These are phyloP conservation scores for Mus caroli DNA, from an alignment of 2,797 vertebrate genomes.

Conservation along the genomic window DNA sequence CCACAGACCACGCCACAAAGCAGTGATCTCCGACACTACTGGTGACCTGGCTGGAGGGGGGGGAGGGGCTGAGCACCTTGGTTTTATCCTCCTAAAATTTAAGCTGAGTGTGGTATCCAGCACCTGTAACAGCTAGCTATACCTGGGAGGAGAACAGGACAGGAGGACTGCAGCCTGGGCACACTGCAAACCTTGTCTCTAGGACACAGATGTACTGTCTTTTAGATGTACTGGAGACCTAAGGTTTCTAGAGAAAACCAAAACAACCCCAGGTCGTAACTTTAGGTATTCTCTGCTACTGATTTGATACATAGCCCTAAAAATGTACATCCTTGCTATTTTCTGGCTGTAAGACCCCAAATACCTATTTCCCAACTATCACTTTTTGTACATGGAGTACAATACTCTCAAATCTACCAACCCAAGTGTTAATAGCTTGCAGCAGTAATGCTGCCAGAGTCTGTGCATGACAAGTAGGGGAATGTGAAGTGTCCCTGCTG, in stretches of 20 bases:
- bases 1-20: neutral
- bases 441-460: neutral
- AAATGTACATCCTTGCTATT: neutral
- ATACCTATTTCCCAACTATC: neutral
- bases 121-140: neutral
- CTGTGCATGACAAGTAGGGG: conserved; percentile 29
- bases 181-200: neutral
- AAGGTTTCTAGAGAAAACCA: conserved; percentile 54
- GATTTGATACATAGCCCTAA: conserved; percentile 17
- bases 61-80: neutral
- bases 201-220: neutral
- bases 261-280: neutral
- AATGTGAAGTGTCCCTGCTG: neutral
- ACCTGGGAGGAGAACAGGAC: neutral
- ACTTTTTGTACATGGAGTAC: neutral
- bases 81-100: neutral
- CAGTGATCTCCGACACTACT: neutral
- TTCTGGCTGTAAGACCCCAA: neutral
- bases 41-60: too few relatives aligned
- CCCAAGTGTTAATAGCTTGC: neutral
- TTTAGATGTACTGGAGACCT: neutral
- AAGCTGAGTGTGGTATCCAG: neutral
- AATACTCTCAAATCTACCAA: neutral
- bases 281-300: neutral
- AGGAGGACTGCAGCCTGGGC: neutral